Evolutionary conservation across 2,888 invertebrate genomes (phyloP).

Genomic region (Volucella zonaria): DNA sequence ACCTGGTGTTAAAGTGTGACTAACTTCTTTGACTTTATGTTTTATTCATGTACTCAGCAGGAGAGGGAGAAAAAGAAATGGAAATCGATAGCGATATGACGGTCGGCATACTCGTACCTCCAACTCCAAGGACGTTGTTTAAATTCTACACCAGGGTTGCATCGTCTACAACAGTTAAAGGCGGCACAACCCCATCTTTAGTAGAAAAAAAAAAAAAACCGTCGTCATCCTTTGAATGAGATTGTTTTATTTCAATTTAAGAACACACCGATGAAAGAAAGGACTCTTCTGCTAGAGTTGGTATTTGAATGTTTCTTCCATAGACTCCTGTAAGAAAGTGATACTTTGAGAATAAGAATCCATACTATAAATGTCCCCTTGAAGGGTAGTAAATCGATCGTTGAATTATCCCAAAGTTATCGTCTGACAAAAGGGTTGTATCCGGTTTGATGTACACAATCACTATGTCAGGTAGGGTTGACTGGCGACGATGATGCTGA

Average conservation of each 20-base stretch:
- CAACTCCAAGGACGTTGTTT: too few relatives aligned
- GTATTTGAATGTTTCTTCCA: neutral
- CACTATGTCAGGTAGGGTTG: slow-evolving; percentile 3
- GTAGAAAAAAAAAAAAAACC: neutral
- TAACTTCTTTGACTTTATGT: slow-evolving; percentile 60
- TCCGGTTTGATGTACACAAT: neutral
- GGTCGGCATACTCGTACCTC: neutral
- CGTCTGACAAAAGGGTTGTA: slow-evolving; percentile 45
- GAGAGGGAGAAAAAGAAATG: neutral
- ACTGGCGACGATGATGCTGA: neutral
- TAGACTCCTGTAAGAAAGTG: slow-evolving; percentile 48
- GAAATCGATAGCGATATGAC: slow-evolving; percentile 13
- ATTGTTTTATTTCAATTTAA: slow-evolving; percentile 58
- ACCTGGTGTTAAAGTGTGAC: slow-evolving; percentile 60
- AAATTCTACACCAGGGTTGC: neutral
- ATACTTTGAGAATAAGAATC: slow-evolving; percentile 33
- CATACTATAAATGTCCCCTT: slow-evolving; percentile 42
- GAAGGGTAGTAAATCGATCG: slow-evolving; percentile 58
- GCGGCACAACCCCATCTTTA: slow-evolving; percentile 9
- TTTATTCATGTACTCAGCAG: slow-evolving; percentile 58
- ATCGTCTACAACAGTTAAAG: slow-evolving; percentile 3
- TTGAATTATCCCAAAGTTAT: slow-evolving; percentile 50
- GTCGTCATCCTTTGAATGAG: slow-evolving; percentile 7
- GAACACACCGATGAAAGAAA: neutral
- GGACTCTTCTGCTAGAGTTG: neutral